Conservation (phyloP, 2,888 invertebrate species). For the Spisula subtruncata region DNA sequence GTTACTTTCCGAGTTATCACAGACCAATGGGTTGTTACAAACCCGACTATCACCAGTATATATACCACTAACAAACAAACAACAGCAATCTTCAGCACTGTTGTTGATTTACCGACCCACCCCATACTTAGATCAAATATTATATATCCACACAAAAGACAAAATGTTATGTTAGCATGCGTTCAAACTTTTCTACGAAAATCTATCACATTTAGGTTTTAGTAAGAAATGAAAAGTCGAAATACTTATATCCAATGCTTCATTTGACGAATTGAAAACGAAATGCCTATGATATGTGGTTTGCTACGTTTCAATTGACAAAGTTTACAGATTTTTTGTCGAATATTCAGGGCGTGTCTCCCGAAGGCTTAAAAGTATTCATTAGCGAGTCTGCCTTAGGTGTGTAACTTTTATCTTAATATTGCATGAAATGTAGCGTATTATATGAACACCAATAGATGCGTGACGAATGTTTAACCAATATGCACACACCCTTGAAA, state of each 20-base stretch:
- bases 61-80: neutral
- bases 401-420: neutral
- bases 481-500: too few species aligned
- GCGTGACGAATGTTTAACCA: neutral
- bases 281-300: neutral
- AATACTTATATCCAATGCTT: neutral
- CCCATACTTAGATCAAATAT: neutral
- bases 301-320: neutral
- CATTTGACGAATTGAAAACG: neutral
- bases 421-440: neutral
- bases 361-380: neutral
- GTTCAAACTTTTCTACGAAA: too few species aligned
- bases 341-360: neutral
- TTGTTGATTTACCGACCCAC: neutral
- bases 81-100: neutral
- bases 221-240: neutral
- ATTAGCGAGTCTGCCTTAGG: neutral
- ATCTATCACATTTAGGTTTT: too few species aligned
- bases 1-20: neutral
- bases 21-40: neutral
- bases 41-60: neutral
- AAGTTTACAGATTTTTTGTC: neutral
- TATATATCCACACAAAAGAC: neutral
- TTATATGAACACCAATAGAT: neutral
- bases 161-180: neutral